Evolutionary conservation across 2,888 invertebrate genomes (phyloP).

Genomic region (Galerucella calmariensis): DNA sequence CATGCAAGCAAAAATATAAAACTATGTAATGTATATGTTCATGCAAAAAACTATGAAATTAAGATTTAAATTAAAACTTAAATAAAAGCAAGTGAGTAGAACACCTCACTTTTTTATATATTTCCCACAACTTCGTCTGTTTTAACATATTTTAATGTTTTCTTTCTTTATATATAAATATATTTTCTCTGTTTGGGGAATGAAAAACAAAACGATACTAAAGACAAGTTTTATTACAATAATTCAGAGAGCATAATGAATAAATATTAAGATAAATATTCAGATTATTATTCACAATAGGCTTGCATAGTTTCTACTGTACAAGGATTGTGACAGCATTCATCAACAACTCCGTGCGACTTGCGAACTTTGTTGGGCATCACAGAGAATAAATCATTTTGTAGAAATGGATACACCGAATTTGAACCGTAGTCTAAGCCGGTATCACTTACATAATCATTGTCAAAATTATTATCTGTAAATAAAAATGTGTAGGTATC

Average conservation of each 20-base stretch:
- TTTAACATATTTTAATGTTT: too few relatives aligned
- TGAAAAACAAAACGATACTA: neutral
- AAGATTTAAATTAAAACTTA: too few relatives aligned
- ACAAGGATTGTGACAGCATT: constrained; percentile 10
- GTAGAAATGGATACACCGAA: neutral
- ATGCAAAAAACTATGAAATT: too few relatives aligned
- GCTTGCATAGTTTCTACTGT: neutral
- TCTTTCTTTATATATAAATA: too few relatives aligned
- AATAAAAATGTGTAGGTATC: neutral
- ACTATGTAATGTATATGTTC: too few relatives aligned
- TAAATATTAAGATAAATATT: neutral
- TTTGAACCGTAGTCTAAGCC: neutral
- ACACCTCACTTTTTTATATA: too few relatives aligned
- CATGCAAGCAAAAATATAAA: too few relatives aligned
- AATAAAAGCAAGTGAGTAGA: too few relatives aligned
- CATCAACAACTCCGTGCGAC: neutral
- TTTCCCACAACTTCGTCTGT: too few relatives aligned
- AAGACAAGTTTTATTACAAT: neutral
- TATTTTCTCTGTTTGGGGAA: too few relatives aligned
- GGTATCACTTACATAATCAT: neutral
- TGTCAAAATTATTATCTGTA: neutral
- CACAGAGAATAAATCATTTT: neutral
- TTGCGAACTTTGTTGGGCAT: constrained; percentile 5
- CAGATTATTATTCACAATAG: neutral
- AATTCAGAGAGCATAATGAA: neutral